Conservation (phyloP, 2,888 invertebrate species). For the Diplolepis rosae region DNA sequence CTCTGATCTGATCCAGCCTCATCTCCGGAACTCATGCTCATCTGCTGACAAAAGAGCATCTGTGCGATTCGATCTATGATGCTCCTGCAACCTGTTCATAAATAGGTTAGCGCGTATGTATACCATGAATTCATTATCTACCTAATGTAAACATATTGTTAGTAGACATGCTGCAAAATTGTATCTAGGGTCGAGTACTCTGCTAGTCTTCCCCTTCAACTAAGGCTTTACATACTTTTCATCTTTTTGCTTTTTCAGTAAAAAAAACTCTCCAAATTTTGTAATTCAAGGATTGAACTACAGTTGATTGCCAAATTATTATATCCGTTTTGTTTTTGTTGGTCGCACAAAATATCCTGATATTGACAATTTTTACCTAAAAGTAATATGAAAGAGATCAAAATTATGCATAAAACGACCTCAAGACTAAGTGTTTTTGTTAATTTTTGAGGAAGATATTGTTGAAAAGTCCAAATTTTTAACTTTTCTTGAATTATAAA, state of each 20-base stretch:
- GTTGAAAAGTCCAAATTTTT: too few relatives aligned
- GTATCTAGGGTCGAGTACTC: not conserved
- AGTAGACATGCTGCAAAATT: conserved; percentile 1
- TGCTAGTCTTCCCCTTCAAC: not conserved
- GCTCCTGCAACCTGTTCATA: conserved; percentile 66
- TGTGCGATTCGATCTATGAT: conserved; percentile 62
- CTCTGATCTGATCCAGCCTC: conserved; percentile 52
- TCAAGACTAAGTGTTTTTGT: too few relatives aligned
- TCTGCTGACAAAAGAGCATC: conserved; percentile 68
- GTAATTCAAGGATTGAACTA: too few relatives aligned
- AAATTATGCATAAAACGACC: too few relatives aligned
- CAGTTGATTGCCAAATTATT: too few relatives aligned
- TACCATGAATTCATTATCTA: conserved; percentile 71
- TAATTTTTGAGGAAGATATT: too few relatives aligned
- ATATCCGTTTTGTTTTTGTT: too few relatives aligned
- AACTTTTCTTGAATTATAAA: too few relatives aligned
- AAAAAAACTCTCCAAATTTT: too few relatives aligned
- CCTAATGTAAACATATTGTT: conserved; percentile 73
- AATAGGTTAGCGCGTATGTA: conserved; percentile 54
- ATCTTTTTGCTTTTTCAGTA: not conserved
- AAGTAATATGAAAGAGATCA: too few relatives aligned
- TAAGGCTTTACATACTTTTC: not conserved
- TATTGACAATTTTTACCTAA: too few relatives aligned
- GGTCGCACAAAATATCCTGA: too few relatives aligned
- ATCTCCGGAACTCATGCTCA: conserved; percentile 50